These are phyloP conservation scores for Nomada ruficornis DNA, from an alignment of 2,888 invertebrate species.

Conservation along the genomic window DNA sequence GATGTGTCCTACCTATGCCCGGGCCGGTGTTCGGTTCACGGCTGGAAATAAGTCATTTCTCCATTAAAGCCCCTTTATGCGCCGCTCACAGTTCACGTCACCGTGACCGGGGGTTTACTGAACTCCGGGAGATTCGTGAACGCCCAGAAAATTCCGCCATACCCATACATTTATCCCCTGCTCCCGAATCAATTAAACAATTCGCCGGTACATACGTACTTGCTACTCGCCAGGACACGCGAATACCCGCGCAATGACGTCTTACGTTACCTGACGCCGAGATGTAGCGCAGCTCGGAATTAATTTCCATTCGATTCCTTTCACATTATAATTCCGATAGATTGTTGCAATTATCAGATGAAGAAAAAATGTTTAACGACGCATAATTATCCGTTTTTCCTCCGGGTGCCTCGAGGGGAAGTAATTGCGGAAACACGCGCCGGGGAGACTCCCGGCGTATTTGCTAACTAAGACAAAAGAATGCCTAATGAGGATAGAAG, in stretches of 20 bases:
- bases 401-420: background rate
- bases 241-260: no score
- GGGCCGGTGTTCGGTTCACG: constrained; percentile 51
- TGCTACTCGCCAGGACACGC: no score
- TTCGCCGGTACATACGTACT: background rate
- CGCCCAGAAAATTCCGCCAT: background rate
- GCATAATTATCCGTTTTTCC: background rate
- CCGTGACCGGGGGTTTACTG: constrained; percentile 50
- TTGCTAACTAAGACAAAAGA: constrained; percentile 21
- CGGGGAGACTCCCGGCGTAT: background rate
- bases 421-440: background rate
- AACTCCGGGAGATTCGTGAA: constrained; percentile 29
- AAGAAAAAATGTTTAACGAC: background rate
- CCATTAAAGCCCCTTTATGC: constrained; percentile 71
- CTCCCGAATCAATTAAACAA: background rate
- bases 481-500: background rate
- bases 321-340: background rate
- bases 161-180: background rate
- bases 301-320: background rate
- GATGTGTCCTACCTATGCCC: constrained; percentile 65
- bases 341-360: background rate
- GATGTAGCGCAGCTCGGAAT: background rate
- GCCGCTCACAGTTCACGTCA: constrained; percentile 51
- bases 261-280: no score
- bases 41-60: constrained; percentile 80